phyloP scores from a whole-genome alignment of 2,888 invertebrate species.

The Stenurella melanura region DNA sequence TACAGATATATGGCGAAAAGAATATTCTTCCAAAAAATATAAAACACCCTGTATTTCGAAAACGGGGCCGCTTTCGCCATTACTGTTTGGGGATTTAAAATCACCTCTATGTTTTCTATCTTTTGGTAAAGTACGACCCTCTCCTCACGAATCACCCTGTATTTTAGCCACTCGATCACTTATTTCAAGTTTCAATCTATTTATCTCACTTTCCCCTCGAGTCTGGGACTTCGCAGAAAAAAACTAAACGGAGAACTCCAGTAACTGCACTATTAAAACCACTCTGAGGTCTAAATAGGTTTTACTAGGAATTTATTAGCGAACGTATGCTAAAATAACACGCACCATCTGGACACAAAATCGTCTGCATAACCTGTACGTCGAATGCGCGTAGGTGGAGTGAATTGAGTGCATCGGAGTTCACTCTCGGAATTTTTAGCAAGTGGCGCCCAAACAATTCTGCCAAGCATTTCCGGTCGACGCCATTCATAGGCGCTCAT shows the following conservation, averaged over 20 bases:
- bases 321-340: conserved; percentile 26
- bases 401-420: conserved; percentile 50
- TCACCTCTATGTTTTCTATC: no score
- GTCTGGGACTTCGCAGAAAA: conserved; percentile 3
- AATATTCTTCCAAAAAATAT: no score
- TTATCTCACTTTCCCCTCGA: neutral
- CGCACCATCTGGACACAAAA: conserved; percentile 23
- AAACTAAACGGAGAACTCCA: neutral
- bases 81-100: no score
- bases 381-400: conserved; percentile 32
- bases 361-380: conserved; percentile 30
- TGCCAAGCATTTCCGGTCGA: conserved; percentile 52
- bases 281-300: conserved; percentile 14
- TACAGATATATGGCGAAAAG: no score
- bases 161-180: no score
- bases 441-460: conserved; percentile 56
- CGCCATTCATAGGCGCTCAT: neutral
- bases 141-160: no score
- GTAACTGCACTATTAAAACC: conserved; percentile 6
- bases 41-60: no score
- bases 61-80: no score
- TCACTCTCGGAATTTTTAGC: conserved; percentile 54
- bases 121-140: no score
- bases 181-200: neutral
- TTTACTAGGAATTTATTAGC: conserved; percentile 18